These are phyloP conservation scores for Candoia aspera DNA, from an alignment of 2,113 vertebrate species.

Conservation along the genomic window DNA sequence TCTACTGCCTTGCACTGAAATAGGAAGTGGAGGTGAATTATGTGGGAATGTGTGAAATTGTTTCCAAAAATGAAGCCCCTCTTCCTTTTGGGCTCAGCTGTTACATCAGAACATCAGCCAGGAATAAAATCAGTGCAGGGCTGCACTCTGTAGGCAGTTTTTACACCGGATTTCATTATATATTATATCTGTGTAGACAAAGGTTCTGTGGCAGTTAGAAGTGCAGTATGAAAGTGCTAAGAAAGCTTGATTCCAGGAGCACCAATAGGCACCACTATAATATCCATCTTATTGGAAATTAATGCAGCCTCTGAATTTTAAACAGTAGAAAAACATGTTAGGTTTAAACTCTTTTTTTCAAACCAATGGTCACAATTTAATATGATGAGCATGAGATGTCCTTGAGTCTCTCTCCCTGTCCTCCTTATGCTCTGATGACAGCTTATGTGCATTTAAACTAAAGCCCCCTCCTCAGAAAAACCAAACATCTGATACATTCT, in stretches of 20 bases:
- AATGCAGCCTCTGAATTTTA: slow-evolving; percentile 72
- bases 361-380: slow-evolving; percentile 74
- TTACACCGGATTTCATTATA: slow-evolving; percentile 14
- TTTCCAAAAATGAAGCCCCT: background rate
- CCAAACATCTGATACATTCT: slow-evolving; percentile 69
- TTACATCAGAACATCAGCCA: background rate
- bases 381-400: slow-evolving; percentile 70
- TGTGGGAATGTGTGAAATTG: background rate
- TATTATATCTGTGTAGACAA: background rate
- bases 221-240: slow-evolving; percentile 45
- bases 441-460: slow-evolving; percentile 72
- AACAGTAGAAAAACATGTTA: slow-evolving; percentile 70
- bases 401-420: slow-evolving; percentile 55
- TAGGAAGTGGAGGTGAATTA: background rate
- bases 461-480: background rate
- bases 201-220: slow-evolving; percentile 21
- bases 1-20: background rate
- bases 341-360: slow-evolving; percentile 69
- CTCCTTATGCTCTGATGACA: slow-evolving; percentile 74
- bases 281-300: slow-evolving; percentile 71
- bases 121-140: background rate
- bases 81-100: background rate
- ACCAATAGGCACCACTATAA: slow-evolving; percentile 58
- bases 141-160: background rate
- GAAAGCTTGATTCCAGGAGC: slow-evolving; percentile 46